These are phyloP conservation scores for Trypoxylon attenuatum DNA, from an alignment of 2,888 invertebrate genomes.

Conservation along the genomic window DNA sequence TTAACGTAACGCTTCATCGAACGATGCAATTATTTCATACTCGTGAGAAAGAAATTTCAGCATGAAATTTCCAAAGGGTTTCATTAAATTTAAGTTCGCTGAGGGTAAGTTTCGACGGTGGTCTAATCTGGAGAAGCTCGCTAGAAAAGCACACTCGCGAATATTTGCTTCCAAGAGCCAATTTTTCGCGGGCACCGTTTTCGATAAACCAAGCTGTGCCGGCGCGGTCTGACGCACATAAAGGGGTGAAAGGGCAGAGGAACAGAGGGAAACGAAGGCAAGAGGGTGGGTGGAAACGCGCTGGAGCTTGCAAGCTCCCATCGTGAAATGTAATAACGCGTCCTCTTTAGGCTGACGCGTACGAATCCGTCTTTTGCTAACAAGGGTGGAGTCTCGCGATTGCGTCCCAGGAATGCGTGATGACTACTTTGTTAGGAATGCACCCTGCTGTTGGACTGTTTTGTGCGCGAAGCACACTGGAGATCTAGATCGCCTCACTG, in stretches of 20 bases:
- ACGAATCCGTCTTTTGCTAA: conserved; percentile 61
- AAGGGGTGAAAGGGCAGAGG: neutral
- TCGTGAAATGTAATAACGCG: conserved; percentile 56
- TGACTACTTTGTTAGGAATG: conserved; percentile 71
- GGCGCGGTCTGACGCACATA: neutral
- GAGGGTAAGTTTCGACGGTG: too few species aligned
- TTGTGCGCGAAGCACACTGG: conserved; percentile 45
- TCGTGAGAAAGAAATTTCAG: too few species aligned
- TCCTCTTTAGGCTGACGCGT: conserved; percentile 61
- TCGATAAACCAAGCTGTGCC: neutral
- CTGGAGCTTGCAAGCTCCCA: conserved; percentile 19
- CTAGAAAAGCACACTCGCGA: too few species aligned
- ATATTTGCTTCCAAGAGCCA: too few species aligned
- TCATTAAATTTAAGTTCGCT: too few species aligned
- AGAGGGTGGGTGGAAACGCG: neutral
- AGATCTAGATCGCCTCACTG: conserved; percentile 12
- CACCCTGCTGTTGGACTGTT: conserved; percentile 53
- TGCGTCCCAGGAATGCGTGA: conserved; percentile 70
- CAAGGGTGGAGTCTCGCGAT: conserved; percentile 67
- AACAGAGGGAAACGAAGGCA: neutral
- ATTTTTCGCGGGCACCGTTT: neutral
- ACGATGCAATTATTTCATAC: too few species aligned
- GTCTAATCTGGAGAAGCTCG: too few species aligned
- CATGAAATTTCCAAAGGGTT: too few species aligned
- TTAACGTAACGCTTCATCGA: too few species aligned